Percentiles rank a stretch among this genome's conserved stretches.
These are phyloP conservation scores for Luperina nickerlii DNA, from an alignment of 2,888 invertebrate genomes.

Conservation along the genomic window DNA sequence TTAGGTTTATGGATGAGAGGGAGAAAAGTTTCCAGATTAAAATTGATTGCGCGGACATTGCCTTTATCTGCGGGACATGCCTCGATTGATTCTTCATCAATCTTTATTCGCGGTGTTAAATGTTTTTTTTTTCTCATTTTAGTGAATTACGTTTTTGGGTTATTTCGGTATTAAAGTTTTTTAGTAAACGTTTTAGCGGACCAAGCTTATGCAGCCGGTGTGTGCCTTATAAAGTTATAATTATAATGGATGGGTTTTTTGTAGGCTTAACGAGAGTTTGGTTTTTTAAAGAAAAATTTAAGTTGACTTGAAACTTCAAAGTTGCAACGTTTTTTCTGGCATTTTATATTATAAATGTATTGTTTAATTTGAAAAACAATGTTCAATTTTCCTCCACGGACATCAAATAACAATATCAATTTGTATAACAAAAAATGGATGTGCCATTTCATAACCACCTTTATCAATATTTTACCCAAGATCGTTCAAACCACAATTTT, in stretches of 20 bases:
- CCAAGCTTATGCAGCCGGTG: not conserved
- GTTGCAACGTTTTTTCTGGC: not conserved
- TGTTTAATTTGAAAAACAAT: not conserved
- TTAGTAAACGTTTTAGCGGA: conserved; percentile 22
- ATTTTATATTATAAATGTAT: not conserved
- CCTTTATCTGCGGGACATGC: conserved; percentile 85
- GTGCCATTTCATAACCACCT: conserved; percentile 3
- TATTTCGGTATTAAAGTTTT: conserved; percentile 42
- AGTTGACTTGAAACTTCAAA: not conserved
- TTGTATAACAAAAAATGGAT: not conserved
- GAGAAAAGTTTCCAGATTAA: conserved; percentile 86
- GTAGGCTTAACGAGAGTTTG: not conserved
- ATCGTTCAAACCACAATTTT: conserved; percentile 52
- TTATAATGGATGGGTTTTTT: not conserved
- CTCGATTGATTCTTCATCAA: conserved; percentile 89
- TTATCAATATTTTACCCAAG: conserved; percentile 3
- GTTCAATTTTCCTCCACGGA: not conserved
- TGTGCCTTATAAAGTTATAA: not conserved
- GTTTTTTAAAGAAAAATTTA: too few species aligned
- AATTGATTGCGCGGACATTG: conserved; percentile 88
- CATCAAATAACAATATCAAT: not conserved
- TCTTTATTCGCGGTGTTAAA: conserved; percentile 87
- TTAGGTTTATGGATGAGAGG: conserved; percentile 61
- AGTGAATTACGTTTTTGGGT: conserved; percentile 58
- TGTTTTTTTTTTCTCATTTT: conserved; percentile 77